Conservation (phyloP, 2,797 vertebrate genomes). For the Tragopan temminckii region DNA sequence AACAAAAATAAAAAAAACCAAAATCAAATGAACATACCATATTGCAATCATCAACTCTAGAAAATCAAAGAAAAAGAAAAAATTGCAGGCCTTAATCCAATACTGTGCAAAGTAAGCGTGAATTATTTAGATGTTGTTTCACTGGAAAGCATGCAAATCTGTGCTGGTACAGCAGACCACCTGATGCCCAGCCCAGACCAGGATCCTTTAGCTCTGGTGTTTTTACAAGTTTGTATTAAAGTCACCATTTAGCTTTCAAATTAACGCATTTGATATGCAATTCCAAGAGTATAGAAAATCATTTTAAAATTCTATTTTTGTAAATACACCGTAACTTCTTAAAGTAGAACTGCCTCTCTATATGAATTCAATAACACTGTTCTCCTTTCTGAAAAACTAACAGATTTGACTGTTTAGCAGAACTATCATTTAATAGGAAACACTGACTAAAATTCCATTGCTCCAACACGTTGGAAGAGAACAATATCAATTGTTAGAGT, state of each 20-base stretch:
- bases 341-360: not conserved
- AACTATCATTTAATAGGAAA: not conserved
- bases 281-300: not conserved
- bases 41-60: not conserved
- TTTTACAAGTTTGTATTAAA: not conserved
- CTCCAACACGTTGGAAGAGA: not conserved
- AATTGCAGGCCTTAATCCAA: not conserved
- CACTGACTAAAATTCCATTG: not conserved
- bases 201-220: not conserved
- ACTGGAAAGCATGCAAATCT: not conserved
- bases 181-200: not conserved
- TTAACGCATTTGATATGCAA: not conserved
- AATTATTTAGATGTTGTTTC: not conserved
- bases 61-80: not conserved
- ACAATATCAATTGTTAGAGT: not conserved
- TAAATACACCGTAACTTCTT: not conserved
- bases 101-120: not conserved
- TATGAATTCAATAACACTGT: not conserved
- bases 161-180: accelerated
- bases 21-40: not conserved
- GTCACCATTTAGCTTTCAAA: not conserved
- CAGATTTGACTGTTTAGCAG: not conserved
- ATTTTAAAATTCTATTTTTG: not conserved
- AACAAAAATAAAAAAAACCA: not conserved
- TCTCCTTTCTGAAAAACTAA: not conserved